These are phyloP conservation scores for Cyprinodon brontotheroides DNA, from an alignment of 2,113 vertebrate genomes.

Conservation along the genomic window DNA sequence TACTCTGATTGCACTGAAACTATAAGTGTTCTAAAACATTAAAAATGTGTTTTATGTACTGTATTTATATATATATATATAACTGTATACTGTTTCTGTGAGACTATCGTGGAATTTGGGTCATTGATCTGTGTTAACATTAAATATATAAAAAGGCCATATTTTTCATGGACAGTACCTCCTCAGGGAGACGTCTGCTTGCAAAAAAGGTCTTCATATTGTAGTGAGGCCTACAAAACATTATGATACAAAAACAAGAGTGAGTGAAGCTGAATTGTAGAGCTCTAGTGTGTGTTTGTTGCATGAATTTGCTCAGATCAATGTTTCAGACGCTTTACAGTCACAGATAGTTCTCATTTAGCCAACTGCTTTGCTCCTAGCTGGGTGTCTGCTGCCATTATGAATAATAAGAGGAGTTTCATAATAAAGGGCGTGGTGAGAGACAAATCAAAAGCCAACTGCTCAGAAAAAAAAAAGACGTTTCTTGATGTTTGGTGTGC, in stretches of 20 bases:
- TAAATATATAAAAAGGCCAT: slow-evolving; percentile 81
- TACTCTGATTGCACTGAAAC: slow-evolving; percentile 79
- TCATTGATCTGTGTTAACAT: slow-evolving; percentile 83
- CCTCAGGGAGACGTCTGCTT: slow-evolving; percentile 81
- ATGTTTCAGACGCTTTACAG: slow-evolving; percentile 66
- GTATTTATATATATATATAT: slow-evolving; percentile 50
- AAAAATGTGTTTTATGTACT: slow-evolving; percentile 79
- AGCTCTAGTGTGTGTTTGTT: slow-evolving; percentile 74
- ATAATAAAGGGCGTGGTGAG: slow-evolving; percentile 52
- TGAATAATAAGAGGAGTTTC: slow-evolving; percentile 51
- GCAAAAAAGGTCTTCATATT: slow-evolving; percentile 73
- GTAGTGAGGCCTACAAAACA: slow-evolving; percentile 66
- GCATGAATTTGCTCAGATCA: slow-evolving; percentile 78
- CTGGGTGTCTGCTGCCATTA: slow-evolving; percentile 60
- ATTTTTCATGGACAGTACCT: slow-evolving; percentile 82
- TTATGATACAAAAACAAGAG: slow-evolving; percentile 68
- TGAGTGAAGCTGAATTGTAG: slow-evolving; percentile 72
- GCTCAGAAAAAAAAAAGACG: slow-evolving; percentile 62
- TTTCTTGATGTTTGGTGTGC: slow-evolving; percentile 87
- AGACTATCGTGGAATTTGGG: slow-evolving; percentile 82
- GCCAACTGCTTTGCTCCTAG: slow-evolving; percentile 62
- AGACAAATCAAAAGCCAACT: slow-evolving; percentile 52
- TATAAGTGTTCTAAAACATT: slow-evolving; percentile 74
- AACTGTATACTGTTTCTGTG: slow-evolving; percentile 84
- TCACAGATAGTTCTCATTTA: slow-evolving; percentile 59